Base-by-base conservation (phyloP, 2,888 invertebrate species). In the Bursaphelenchus okinawaensis region DNA sequence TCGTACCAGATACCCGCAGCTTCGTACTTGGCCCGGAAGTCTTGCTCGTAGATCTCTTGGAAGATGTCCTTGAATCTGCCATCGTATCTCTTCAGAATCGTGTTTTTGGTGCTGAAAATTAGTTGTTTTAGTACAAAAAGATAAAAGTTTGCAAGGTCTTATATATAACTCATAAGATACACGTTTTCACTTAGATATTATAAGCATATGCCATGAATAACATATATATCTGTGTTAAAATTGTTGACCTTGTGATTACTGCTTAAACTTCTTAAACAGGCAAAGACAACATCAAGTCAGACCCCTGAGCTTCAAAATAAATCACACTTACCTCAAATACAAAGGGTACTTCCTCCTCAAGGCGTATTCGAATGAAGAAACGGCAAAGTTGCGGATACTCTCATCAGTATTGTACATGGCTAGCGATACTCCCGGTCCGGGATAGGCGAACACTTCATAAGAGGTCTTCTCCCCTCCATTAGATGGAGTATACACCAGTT, bases 51-150 rank as follows among this genome's bases (percentile, higher is more conserved):
- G 79, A 92, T 88, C 83, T 91, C 91, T 85, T 91, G 89, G 84
- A 92, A 92, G 76, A 92, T 91, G 83, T 92, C 92, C 86, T 92
- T 92, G 86, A 92, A 92, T 23, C 90, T 87, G n/a, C 92, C 92
- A 83, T 92, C 92, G 83, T 92, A 92, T 74, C 87, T n/a, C 55
- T 62, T 62, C 7, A 63, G 63, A 8, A 63, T 63, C 40, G 63
- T 63, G 24, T 63, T 63, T 63, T 63, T 63, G 3, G 63, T 57
- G 22, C 22, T n/a, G n/a, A n/a, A n/a, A n/a, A n/a, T n/a, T n/a
- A n/a, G n/a, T n/a, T n/a, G n/a, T n/a, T n/a, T n/a, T n/a, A n/a
- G n/a, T n/a, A n/a, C n/a, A n/a, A n/a, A n/a, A n/a, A n/a, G n/a
- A n/a, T n/a, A n/a, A n/a, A n/a, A n/a, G n/a, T n/a, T n/a, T n/a